Percentiles rank a stretch among this genome's conserved stretches.
Conservation (phyloP, 2,113 vertebrate genomes). For the Ranitomeya imitator region DNA sequence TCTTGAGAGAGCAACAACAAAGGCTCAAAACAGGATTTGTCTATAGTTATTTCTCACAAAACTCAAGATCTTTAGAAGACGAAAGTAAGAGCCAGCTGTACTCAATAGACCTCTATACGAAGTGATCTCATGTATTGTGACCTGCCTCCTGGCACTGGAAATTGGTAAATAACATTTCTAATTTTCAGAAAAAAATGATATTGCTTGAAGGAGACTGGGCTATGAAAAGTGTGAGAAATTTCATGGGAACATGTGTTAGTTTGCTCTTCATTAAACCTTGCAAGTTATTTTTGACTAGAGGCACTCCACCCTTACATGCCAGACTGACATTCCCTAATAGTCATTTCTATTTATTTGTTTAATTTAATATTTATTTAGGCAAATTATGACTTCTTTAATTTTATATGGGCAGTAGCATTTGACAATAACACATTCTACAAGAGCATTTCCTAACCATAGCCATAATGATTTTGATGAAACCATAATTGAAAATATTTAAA, state of each 20-base stretch:
- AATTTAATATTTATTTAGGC: not conserved
- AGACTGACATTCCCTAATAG: not conserved
- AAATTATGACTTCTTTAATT: not conserved
- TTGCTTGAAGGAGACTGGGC: not conserved
- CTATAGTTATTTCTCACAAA: slow-evolving; percentile 45
- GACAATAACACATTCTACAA: not conserved
- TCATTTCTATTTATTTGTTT: not conserved
- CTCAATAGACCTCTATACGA: slow-evolving; percentile 36
- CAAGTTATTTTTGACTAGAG: not conserved
- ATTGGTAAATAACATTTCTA: slow-evolving; percentile 28
- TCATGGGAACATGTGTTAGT: not conserved
- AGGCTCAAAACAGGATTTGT: slow-evolving; percentile 31
- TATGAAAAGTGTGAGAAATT: slow-evolving; percentile 17
- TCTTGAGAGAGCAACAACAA: slow-evolving; percentile 56
- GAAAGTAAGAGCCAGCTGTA: slow-evolving; percentile 45
- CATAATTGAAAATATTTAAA: not conserved
- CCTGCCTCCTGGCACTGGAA: slow-evolving; percentile 24
- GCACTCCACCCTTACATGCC: not conserved
- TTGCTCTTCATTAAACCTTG: slow-evolving; percentile 7
- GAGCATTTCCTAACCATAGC: not conserved
- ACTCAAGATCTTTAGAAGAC: slow-evolving; percentile 33
- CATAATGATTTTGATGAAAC: not conserved
- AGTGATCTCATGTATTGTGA: slow-evolving; percentile 52
- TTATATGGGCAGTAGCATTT: not conserved
- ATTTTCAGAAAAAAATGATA: not conserved